Percentiles rank a stretch among this genome's conserved stretches.
Conservation (phyloP, 2,888 invertebrate genomes). For the Cheilosia vernalis region DNA sequence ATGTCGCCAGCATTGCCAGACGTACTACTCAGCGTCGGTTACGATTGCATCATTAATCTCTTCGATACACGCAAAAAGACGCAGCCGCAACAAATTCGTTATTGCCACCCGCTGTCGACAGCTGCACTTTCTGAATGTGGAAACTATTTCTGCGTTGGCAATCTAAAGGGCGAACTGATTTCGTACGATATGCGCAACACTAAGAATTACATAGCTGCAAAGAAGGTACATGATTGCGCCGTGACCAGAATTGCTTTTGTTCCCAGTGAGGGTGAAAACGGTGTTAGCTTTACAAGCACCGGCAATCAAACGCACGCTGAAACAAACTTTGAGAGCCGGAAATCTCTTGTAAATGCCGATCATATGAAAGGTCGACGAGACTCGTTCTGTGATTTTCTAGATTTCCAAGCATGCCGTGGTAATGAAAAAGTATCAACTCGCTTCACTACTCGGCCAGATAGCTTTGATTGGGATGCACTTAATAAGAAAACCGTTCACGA, state of each 20-base stretch:
- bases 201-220: slow-evolving; percentile 78
- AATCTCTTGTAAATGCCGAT: slow-evolving; percentile 45
- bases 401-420: slow-evolving; percentile 78
- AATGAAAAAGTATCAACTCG: slow-evolving; percentile 79
- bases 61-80: slow-evolving; percentile 81
- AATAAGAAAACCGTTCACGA: slow-evolving; percentile 77
- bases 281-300: slow-evolving; percentile 76
- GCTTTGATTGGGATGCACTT: slow-evolving; percentile 81
- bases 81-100: slow-evolving; percentile 78
- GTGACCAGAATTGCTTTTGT: slow-evolving; percentile 81
- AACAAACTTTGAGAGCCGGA: slow-evolving; percentile 38
- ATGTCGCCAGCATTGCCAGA: slow-evolving; percentile 80
- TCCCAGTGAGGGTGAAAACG: slow-evolving; percentile 76
- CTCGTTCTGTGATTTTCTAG: slow-evolving; percentile 82
- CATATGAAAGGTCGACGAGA: slow-evolving; percentile 79
- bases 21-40: slow-evolving; percentile 81
- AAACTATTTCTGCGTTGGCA: slow-evolving; percentile 81
- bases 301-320: slow-evolving; percentile 73
- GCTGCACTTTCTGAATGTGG: slow-evolving; percentile 82
- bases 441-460: slow-evolving; percentile 78
- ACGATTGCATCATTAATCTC: slow-evolving; percentile 82
- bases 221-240: slow-evolving; percentile 79
- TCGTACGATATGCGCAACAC: slow-evolving; percentile 81
- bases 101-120: slow-evolving; percentile 81
- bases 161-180: slow-evolving; percentile 82